Base-by-base conservation (phyloP, 2,113 vertebrate genomes). In the Cyprinodon brontotheroides region DNA sequence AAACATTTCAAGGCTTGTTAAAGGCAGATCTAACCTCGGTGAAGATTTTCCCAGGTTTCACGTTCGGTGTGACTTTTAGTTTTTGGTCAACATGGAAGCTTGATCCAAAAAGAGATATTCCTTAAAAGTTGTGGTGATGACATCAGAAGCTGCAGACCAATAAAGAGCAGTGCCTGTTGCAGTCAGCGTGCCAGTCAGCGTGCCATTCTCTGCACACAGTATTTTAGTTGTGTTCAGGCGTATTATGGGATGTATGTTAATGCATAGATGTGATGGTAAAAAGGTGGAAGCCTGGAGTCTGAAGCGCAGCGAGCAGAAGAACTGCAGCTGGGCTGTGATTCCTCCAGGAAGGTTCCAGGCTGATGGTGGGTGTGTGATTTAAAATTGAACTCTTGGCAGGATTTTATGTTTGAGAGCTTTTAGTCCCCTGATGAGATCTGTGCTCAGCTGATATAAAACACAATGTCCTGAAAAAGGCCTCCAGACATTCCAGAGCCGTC, bases 281-380 rank as follows among this genome's bases (percentile, higher is more conserved):
- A 15, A 53, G 29, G 29, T 29, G 29, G 29, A 29, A 29, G 29
- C 29, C 29, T 29, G 1, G 29, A 2, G 29, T 57, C n/a, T 9
- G 50, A 57, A 15, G 6, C 62, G 4, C n/a, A n/a, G 0, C 45
- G 70, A 29, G 29, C 57, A 70, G 39, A 62, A 39, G 47, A 40
- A 17, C 22, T 67, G 72, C 87, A 86, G 84, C 82, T 89, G 85
- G 8, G 75, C 50, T 68, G 50, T 61, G 29, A 40, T 63, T 59
- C 62, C 79, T 17, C 65, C 2, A 53, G 75, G 70, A 67, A 72
- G 53, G 67, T 1, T 36, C 64, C 61, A 0, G 47, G 3, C 68
- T 36, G 40, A 61, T 73, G n/a, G 2, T 10, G 69, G 53, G 69
- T 63, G 36, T 61, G 63, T 65, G 43, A 65, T 61, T 69, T 62